A percentile compares a stretch with the other conserved stretches of the same genome.
These are phyloP conservation scores for Pterois miles DNA, from an alignment of 2,797 vertebrate genomes.

Conservation along the genomic window DNA sequence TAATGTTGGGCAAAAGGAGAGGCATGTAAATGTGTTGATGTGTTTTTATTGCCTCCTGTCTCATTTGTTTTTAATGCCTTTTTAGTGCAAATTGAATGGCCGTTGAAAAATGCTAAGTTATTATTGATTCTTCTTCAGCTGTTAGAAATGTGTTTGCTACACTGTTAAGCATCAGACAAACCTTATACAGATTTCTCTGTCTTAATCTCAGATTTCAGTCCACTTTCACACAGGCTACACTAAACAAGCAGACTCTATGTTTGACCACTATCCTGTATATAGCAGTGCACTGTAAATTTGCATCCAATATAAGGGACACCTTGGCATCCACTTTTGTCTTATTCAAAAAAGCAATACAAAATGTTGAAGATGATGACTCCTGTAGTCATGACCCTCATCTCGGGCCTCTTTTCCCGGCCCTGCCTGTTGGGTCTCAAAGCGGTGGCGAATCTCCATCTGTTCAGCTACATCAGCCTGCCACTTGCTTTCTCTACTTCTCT, in stretches of 20 bases:
- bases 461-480: neutral
- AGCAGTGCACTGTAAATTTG: neutral
- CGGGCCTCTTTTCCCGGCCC: neutral
- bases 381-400: constrained; percentile 1
- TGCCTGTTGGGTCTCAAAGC: neutral
- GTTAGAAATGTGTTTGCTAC: neutral
- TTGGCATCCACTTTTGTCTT: constrained; percentile 7
- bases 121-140: neutral
- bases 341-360: neutral
- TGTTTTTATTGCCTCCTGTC: neutral
- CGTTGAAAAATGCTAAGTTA: neutral
- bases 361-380: neutral
- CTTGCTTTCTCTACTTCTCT: neutral
- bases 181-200: neutral
- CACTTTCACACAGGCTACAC: constrained; percentile 25
- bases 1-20: neutral
- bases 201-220: constrained; percentile 8
- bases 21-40: neutral
- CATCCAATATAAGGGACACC: constrained; percentile 7
- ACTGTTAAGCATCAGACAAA: neutral
- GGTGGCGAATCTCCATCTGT: neutral
- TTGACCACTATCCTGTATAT: constrained; percentile 1
- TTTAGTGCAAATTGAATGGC: neutral
- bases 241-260: neutral
- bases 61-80: neutral